Evolutionary conservation across 2,888 invertebrate genomes (phyloP).

Genomic region (Pheosia gnoma): DNA sequence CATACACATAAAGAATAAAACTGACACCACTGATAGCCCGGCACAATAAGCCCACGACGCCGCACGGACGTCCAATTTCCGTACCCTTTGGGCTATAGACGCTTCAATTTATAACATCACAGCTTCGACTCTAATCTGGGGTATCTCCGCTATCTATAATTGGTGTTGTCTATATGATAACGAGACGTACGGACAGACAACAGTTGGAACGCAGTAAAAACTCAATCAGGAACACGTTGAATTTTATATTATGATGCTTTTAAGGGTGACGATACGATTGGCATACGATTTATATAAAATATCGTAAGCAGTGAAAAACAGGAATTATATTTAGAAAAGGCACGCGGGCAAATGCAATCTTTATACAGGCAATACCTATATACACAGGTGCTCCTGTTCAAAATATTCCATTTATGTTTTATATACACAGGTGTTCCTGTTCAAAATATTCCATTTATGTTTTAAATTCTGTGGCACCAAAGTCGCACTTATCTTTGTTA

Average conservation of each 20-base stretch:
- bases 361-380: too few relatives aligned
- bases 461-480: too few relatives aligned
- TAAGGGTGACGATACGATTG: constrained; percentile 26
- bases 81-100: constrained; percentile 3
- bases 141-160: constrained; percentile 40
- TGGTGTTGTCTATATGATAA: constrained; percentile 37
- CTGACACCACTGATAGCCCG: background rate
- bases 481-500: too few relatives aligned
- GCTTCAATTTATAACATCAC: background rate
- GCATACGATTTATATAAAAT: background rate
- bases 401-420: too few relatives aligned
- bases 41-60: background rate
- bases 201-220: constrained; percentile 38
- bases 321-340: too few relatives aligned
- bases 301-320: too few relatives aligned
- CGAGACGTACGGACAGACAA: constrained; percentile 22
- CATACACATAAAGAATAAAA: too few relatives aligned
- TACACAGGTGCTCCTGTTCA: too few relatives aligned
- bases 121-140: constrained; percentile 13
- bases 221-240: constrained; percentile 37
- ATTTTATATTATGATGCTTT: constrained; percentile 16
- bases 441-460: too few relatives aligned
- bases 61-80: background rate
- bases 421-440: too few relatives aligned
- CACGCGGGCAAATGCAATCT: too few relatives aligned